phyloP scores from a whole-genome alignment of 2,888 invertebrate species.

The Ariolimax columbianus region DNA sequence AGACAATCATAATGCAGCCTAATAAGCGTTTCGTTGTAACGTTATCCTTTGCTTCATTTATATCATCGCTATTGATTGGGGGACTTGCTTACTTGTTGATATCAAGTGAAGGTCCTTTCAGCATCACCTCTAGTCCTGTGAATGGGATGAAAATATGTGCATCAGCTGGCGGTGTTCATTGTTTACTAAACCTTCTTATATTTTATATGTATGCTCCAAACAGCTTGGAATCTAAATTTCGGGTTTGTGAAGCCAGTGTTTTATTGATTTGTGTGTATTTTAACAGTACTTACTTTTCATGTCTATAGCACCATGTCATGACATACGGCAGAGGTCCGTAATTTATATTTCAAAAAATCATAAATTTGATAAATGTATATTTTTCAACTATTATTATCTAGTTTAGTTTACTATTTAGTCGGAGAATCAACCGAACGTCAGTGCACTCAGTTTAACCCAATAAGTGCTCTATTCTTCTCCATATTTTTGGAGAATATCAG shows the following conservation, averaged over 20 bases:
- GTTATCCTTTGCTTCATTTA: slow-evolving; percentile 29
- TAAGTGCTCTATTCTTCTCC: too few species aligned
- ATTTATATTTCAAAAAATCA: too few species aligned
- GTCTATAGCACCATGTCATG: not conserved
- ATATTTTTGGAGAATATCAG: too few species aligned
- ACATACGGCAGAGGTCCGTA: not conserved
- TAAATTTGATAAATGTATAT: too few species aligned
- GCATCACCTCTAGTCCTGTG: slow-evolving; percentile 12
- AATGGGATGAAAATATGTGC: slow-evolving; percentile 28
- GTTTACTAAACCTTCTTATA: slow-evolving; percentile 28
- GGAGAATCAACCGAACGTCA: too few species aligned
- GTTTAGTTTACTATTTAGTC: too few species aligned
- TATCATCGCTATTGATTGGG: slow-evolving; percentile 28
- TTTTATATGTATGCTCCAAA: slow-evolving; percentile 27
- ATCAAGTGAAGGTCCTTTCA: slow-evolving; percentile 24
- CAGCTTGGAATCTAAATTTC: slow-evolving; percentile 9
- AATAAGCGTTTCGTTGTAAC: slow-evolving; percentile 31
- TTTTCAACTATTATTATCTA: too few species aligned
- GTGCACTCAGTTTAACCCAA: too few species aligned
- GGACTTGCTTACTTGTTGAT: slow-evolving; percentile 8
- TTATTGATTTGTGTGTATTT: not conserved
- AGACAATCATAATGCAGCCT: slow-evolving; percentile 3
- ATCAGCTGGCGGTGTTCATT: slow-evolving; percentile 18
- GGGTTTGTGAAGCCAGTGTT: not conserved
- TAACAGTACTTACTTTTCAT: not conserved